Evolutionary conservation across 2,113 vertebrate genomes (phyloP).

Genomic region (Channa argus): DNA sequence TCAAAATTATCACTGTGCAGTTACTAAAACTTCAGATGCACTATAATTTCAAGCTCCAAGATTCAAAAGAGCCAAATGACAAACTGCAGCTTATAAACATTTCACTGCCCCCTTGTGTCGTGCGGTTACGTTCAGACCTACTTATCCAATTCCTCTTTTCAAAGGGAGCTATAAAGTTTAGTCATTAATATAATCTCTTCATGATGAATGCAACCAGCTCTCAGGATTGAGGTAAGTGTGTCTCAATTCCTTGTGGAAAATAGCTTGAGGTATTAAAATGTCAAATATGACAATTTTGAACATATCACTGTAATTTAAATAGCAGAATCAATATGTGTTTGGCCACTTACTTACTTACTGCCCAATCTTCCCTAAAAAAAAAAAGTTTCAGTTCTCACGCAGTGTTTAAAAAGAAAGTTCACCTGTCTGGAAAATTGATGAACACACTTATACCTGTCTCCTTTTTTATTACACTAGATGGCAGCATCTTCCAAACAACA

Average conservation of each 20-base stretch:
- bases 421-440: neutral
- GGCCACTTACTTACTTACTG: no score
- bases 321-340: neutral
- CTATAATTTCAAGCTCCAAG: constrained; percentile 54
- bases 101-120: constrained; percentile 67
- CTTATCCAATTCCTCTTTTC: neutral
- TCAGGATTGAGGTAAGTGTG: neutral
- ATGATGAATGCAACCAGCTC: neutral
- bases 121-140: neutral
- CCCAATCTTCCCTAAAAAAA: no score
- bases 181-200: neutral
- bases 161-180: neutral
- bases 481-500: constrained; percentile 61
- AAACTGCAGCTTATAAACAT: constrained; percentile 26
- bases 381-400: neutral
- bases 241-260: neutral
- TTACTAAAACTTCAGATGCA: constrained; percentile 60
- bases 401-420: constrained; percentile 13
- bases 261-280: neutral
- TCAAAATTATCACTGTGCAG: constrained; percentile 57
- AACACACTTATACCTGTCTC: neutral
- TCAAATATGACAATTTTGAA: no score
- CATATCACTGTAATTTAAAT: constrained; percentile 11
- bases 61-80: constrained; percentile 48
- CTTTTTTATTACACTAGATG: constrained; percentile 71